Evolutionary conservation across 1,140 invertebrate species (phyloP).

Genomic region (Papilio polyxenes): DNA sequence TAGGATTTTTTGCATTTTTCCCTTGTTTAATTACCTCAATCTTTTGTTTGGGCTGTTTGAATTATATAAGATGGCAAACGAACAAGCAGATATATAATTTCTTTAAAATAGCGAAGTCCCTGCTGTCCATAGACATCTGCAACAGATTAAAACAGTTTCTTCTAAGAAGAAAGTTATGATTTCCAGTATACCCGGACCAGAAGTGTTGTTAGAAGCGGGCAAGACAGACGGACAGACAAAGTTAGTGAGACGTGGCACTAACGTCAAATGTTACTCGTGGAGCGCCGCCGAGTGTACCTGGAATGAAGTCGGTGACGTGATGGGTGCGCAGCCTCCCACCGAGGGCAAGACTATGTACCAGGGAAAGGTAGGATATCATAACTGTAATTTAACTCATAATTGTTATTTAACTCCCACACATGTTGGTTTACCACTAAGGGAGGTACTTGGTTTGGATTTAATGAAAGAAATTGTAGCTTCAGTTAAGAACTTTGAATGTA

Average conservation of each 20-base stretch:
- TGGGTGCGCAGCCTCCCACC: constrained; percentile 87
- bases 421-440: not conserved
- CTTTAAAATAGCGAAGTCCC: too few relatives aligned
- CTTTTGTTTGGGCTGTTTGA: too few relatives aligned
- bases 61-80: too few relatives aligned
- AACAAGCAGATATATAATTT: too few relatives aligned
- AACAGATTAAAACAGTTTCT: too few relatives aligned
- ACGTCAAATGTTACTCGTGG: constrained; percentile 91
- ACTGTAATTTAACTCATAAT: not conserved
- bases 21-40: too few relatives aligned
- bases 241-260: constrained; percentile 86
- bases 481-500: too few relatives aligned
- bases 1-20: too few relatives aligned
- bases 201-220: constrained; percentile 89
- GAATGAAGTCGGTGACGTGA: constrained; percentile 94
- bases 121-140: too few relatives aligned
- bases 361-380: constrained; percentile 82
- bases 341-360: constrained; percentile 90
- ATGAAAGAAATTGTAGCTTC: too few relatives aligned
- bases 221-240: constrained; percentile 92
- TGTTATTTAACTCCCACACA: not conserved
- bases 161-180: not conserved
- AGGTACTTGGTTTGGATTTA: too few relatives aligned
- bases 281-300: constrained; percentile 86
- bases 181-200: constrained; percentile 88